Evolutionary conservation across 2,888 invertebrate species (phyloP), one percentile per base, ranked within the genome.

Genomic region (Apeira syringaria): DNA sequence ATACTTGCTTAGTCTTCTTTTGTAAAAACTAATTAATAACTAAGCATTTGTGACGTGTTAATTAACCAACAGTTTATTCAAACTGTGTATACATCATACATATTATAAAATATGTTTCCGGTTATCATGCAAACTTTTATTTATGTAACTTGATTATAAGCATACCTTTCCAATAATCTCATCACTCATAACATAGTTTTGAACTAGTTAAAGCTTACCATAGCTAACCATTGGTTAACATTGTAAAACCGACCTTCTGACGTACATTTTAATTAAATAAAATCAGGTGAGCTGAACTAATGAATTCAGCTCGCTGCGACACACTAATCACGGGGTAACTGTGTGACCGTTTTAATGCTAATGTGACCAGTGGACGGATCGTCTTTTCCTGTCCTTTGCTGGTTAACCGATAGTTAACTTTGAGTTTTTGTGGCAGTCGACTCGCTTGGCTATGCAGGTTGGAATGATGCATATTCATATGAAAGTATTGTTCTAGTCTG

Each of bases 211-310:
- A n/a, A n/a, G n/a, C n/a, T n/a, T n/a, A n/a, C n/a, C n/a, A n/a
- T n/a, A 20, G 7, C 15, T 13, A 10, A 33, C n/a, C 3, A 3
- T 7, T 9, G 29, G 7, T 38, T 38, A 39, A 37, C 17, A 10
- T 35, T 31, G 49, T 46, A 38, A 15, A 40, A 50, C 44, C 34
- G 25, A 24, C 37, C 56, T n/a, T 27, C 44, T 22, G 37, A 17
- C 48, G 34, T 55, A 59, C 52, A 53, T 69, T 74, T 79, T 88
- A 88, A 89, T 89, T 87, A 87, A 87, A 86, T 81, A 81, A 87
- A 89, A 87, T 88, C 88, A 88, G 81, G 88, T 84, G 79, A 86
- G 87, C 88, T 80, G 88, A 89, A 89, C 88, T 89, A 88, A 89
- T 89, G 81, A 85, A 89, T 89, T 84, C 89, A 83, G 73, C 71